Evolutionary conservation across 2,888 invertebrate genomes (phyloP).

Genomic region (Gari tellinella): DNA sequence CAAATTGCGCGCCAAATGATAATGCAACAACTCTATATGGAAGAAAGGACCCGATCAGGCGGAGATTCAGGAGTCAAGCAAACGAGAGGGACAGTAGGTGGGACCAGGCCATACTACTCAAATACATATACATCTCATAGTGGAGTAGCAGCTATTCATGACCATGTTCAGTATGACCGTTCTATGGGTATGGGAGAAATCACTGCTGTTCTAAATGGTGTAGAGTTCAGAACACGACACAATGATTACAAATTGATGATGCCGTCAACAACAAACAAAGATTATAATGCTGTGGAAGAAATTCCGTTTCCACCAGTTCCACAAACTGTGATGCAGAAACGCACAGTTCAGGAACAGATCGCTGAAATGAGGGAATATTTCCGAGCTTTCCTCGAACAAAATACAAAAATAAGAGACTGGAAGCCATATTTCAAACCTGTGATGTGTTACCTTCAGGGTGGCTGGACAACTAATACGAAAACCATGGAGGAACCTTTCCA

Average conservation of each 20-base stretch:
- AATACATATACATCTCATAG: constrained; percentile 45
- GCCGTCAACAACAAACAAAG: constrained; percentile 57
- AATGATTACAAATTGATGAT: constrained; percentile 78
- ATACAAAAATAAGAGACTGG: constrained; percentile 68
- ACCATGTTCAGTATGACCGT: constrained; percentile 73
- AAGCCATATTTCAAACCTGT: constrained; percentile 75
- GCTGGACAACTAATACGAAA: constrained; percentile 72
- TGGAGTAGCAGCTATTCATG: constrained; percentile 67
- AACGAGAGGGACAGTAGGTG: constrained; percentile 36
- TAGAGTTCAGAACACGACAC: constrained; percentile 79
- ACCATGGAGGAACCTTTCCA: constrained; percentile 74
- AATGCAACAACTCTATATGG: constrained; percentile 73
- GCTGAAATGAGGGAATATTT: no score
- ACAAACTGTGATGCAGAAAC: constrained; percentile 64
- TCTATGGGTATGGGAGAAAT: constrained; percentile 76
- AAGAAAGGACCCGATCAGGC: constrained; percentile 65
- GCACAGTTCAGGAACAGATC: no score
- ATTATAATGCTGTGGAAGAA: constrained; percentile 66
- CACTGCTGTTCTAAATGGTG: constrained; percentile 74
- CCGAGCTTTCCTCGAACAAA: constrained; percentile 74
- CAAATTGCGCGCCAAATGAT: no score
- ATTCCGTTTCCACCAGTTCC: constrained; percentile 77
- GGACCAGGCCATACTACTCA: constrained; percentile 61
- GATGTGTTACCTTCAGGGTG: constrained; percentile 78
- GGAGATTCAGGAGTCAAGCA: constrained; percentile 64